Evolutionary conservation across 64 coral and sea anemone genomes (phyloP).

Genomic region (Platygyra sinensis): DNA sequence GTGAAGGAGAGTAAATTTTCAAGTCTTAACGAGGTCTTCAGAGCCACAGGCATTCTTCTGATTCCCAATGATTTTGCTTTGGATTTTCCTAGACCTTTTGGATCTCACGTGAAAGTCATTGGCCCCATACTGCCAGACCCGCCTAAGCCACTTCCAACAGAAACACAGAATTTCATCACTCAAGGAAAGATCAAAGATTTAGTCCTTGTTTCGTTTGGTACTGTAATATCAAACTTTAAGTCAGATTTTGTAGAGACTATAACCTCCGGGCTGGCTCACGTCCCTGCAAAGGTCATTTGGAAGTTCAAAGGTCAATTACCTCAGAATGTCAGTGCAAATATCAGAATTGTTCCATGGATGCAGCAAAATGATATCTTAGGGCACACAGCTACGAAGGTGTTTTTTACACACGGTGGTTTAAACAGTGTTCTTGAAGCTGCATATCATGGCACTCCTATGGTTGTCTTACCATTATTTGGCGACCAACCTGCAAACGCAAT

Average conservation of each 20-base stretch:
- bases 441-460: conserved; percentile 80
- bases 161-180: conserved; percentile 41
- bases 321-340: conserved; percentile 30
- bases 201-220: conserved; percentile 79
- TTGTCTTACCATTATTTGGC: conserved; percentile 72
- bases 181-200: conserved; percentile 24
- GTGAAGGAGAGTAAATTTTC: conserved; percentile 35
- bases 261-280: conserved; percentile 10
- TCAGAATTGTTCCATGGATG: conserved; percentile 59
- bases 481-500: conserved; percentile 80
- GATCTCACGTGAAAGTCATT: conserved; percentile 58
- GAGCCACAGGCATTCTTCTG: conserved; percentile 41
- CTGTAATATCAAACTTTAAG: conserved; percentile 73
- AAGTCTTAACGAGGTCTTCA: conserved; percentile 55
- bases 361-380: conserved; percentile 71
- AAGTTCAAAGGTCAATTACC: conserved; percentile 39
- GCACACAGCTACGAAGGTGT: conserved; percentile 53
- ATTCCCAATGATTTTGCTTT: conserved; percentile 68
- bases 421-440: conserved; percentile 72
- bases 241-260: conserved; percentile 63
- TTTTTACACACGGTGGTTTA: conserved; percentile 77
- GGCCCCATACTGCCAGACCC: conserved; percentile 66
- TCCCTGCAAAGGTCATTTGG: conserved; percentile 69
- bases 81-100: conserved; percentile 61
- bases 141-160: conserved; percentile 17